A percentile compares a stretch with the other conserved stretches of the same genome.
These are phyloP conservation scores for Nesometra sesokonis DNA, from an alignment of 35 echinoderm and acorn worm genomes.

Conservation along the genomic window DNA sequence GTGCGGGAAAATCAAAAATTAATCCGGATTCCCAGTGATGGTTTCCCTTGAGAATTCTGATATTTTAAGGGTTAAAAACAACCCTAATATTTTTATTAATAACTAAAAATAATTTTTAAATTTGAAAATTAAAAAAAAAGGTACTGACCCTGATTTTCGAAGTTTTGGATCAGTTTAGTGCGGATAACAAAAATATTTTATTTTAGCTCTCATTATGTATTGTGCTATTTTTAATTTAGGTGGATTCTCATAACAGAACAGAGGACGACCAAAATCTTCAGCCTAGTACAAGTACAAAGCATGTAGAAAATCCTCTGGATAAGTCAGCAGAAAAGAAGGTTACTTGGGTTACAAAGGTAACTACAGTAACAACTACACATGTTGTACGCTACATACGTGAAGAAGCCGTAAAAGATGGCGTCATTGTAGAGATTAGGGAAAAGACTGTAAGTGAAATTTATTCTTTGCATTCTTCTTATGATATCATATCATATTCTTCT, in stretches of 20 bases:
- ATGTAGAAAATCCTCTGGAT: neutral
- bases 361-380: neutral
- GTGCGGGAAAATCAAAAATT: no score
- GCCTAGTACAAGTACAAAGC: neutral
- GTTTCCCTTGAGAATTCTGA: no score
- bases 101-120: no score
- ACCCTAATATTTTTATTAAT: no score
- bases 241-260: neutral
- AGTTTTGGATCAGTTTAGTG: no score
- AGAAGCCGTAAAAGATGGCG: neutral
- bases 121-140: no score
- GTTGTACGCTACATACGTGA: neutral
- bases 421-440: neutral
- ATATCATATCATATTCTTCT: no score
- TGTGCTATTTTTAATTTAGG: neutral
- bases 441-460: neutral
- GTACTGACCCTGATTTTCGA: no score
- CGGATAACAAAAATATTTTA: no score
- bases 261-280: neutral
- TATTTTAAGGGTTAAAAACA: no score
- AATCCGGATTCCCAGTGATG: no score
- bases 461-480: neutral
- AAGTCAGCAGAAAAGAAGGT: neutral
- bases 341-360: neutral
- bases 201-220: no score